Conservation (phyloP, 2,113 vertebrate species). For the Gallinago jamesoni region DNA sequence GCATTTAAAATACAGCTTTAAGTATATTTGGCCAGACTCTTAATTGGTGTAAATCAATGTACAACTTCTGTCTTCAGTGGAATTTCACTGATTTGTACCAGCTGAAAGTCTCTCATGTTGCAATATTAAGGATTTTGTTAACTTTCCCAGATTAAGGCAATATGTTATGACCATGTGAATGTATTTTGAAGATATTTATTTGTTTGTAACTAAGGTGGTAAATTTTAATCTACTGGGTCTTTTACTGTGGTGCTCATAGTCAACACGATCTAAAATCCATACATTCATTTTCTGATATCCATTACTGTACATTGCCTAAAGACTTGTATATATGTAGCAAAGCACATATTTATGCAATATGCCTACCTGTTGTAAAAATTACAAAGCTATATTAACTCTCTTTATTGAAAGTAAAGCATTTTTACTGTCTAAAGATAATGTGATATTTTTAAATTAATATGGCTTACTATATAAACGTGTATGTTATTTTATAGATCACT, state of each 20-base stretch:
- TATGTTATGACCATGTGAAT: background rate
- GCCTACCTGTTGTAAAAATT: background rate
- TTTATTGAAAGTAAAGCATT: conserved; percentile 29
- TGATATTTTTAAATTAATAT: conserved; percentile 1
- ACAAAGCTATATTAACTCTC: background rate
- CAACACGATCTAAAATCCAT: background rate
- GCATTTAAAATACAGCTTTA: background rate
- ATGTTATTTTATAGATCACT: conserved; percentile 1
- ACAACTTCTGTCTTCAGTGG: background rate
- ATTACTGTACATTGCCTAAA: background rate
- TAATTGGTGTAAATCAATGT: background rate
- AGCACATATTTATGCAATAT: background rate
- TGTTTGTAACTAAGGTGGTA: background rate
- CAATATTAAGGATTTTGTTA: background rate
- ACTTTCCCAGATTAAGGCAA: background rate
- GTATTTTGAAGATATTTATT: background rate
- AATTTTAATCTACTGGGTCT: background rate
- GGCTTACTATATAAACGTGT: background rate
- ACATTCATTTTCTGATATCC: background rate
- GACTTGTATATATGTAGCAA: background rate
- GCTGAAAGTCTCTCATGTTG: fast-evolving
- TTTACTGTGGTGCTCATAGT: background rate
- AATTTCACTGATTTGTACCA: background rate
- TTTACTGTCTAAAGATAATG: background rate
- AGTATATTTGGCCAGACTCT: background rate